Percentiles rank a stretch among this genome's conserved stretches.
phyloP scores from a whole-genome alignment of 2,888 invertebrate species.

The Agapostemon virescens region DNA sequence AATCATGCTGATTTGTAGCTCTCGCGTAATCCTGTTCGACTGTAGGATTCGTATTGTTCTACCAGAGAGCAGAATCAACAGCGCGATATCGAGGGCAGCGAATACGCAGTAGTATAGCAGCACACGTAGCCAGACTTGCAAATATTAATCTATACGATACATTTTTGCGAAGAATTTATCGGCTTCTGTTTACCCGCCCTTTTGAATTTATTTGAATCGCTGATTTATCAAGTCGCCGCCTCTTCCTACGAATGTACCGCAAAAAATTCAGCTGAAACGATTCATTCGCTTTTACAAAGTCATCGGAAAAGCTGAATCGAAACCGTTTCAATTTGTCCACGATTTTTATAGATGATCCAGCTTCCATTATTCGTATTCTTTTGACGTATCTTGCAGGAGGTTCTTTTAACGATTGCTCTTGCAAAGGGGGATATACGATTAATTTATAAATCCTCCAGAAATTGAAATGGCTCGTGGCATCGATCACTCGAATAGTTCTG shows the following conservation, averaged over 20 bases:
- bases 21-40: slow-evolving; percentile 16
- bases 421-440: too few relatives aligned
- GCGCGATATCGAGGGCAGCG: background rate
- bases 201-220: background rate
- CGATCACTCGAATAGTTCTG: too few relatives aligned
- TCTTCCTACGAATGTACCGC: background rate
- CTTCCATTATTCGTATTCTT: too few relatives aligned
- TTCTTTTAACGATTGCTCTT: background rate
- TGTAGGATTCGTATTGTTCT: slow-evolving; percentile 15
- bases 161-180: background rate
- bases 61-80: background rate
- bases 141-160: slow-evolving; percentile 4
- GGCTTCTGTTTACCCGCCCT: background rate
- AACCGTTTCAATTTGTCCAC: background rate
- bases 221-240: background rate
- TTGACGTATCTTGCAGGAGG: background rate
- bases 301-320: background rate
- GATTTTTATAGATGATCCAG: too few relatives aligned
- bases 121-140: background rate
- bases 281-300: background rate
- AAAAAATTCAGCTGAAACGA: background rate
- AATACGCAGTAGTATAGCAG: slow-evolving; percentile 11
- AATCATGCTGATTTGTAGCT: slow-evolving; percentile 21
- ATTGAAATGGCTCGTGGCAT: too few relatives aligned
- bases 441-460: too few relatives aligned